phyloP scores from a whole-genome alignment of 2,888 invertebrate genomes.

The Kuschelorhynchus macadamiae region DNA sequence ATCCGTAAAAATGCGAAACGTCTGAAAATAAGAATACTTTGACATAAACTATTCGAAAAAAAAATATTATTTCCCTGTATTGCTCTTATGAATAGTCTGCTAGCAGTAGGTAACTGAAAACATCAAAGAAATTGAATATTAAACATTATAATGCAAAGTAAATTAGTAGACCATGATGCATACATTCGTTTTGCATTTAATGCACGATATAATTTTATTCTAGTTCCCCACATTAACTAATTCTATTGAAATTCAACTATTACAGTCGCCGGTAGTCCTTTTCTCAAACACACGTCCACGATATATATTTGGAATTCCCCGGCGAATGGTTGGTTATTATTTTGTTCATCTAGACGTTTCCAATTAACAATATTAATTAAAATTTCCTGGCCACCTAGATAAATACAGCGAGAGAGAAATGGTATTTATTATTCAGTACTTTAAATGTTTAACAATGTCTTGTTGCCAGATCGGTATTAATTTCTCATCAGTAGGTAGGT shows the following conservation, averaged over 20 bases:
- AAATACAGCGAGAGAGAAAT: slow-evolving; percentile 59
- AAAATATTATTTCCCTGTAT: too few relatives aligned
- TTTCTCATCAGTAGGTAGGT: too few relatives aligned
- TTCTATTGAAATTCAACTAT: slow-evolving; percentile 2
- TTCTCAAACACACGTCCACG: slow-evolving; percentile 17
- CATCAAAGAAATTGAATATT: too few relatives aligned
- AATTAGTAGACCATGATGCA: too few relatives aligned
- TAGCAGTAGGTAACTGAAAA: too few relatives aligned
- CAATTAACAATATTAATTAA: slow-evolving; percentile 66
- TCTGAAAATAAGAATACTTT: too few relatives aligned
- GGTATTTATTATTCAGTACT: slow-evolving; percentile 53
- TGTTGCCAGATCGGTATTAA: slow-evolving; percentile 29
- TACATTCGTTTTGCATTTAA: too few relatives aligned
- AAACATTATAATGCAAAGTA: too few relatives aligned
- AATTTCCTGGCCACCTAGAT: slow-evolving; percentile 65
- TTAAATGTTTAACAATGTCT: slow-evolving; percentile 29
- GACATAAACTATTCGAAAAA: too few relatives aligned
- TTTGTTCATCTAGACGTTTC: slow-evolving; percentile 63
- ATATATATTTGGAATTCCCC: slow-evolving; percentile 55
- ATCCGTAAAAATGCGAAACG: too few relatives aligned
- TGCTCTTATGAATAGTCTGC: too few relatives aligned
- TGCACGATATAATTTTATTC: too few relatives aligned
- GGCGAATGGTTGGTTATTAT: slow-evolving; percentile 60
- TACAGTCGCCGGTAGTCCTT: neutral
- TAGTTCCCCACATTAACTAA: neutral